Base-by-base conservation (phyloP, 2,888 invertebrate genomes). In the Diplolepis rosae region DNA sequence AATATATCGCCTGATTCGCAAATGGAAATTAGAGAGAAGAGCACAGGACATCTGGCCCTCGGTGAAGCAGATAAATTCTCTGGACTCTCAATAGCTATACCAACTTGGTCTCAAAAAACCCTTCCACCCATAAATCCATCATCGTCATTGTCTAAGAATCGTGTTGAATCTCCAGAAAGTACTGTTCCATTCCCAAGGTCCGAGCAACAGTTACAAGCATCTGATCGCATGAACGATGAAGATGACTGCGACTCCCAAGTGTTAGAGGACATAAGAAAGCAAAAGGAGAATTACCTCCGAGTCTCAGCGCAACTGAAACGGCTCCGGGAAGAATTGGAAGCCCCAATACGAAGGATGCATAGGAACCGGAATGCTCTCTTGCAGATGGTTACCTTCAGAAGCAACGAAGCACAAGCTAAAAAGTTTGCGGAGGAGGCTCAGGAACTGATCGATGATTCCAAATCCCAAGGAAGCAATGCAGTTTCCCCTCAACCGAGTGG, bases 401-500 rank as follows among this genome's bases (percentile, higher is more conserved):
- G 78, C 70, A 84, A 84, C 73, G 84, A 85, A 75, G 83, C 84
- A 2, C 81, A 84, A 42, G 82, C 85, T 13, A 83, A 86, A 56
- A 74, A 76, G 0, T 32, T 11, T 5, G 11, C 18, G 1, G 56
- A 56, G 13, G 56, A 67, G 66, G 66, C 65, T 52, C 74, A 69
- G 11, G 74, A 73, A n/a, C 30, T 71, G 15, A 51, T 56, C 2
- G 72, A 72, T 1, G 77, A 78, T 24, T 70, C 74, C 18, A 72
- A 78, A 35, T 73, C 73, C 9, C 74, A 73, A 54, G 45, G 27
- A 9, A 35, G 82, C 4, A 86, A 89, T 86, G 81, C 79, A 84
- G 78, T 90, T 88, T 94, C 94, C 5, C 94, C 94, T 2, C 93
- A 93, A 80, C 93, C 93, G 2, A 94, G 93, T 79, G 94, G 93